Evolutionary conservation across 2,113 vertebrate species (phyloP).

Genomic region (Raja brachyura): DNA sequence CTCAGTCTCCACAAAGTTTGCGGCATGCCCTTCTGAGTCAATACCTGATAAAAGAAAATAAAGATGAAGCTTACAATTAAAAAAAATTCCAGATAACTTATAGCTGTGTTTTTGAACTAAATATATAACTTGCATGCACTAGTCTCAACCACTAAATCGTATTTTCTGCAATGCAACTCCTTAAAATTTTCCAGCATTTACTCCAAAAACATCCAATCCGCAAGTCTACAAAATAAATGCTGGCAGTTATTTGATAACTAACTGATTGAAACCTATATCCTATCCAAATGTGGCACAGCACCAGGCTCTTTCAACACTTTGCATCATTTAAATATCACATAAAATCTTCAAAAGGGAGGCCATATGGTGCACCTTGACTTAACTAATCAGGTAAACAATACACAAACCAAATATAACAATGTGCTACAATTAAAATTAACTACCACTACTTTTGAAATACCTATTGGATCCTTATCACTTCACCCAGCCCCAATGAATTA

Average conservation of each 20-base stretch:
- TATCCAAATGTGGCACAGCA: neutral
- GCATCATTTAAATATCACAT: too few species aligned
- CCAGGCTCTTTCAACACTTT: neutral
- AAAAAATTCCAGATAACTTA: neutral
- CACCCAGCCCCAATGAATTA: neutral
- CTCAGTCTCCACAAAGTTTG: conserved; percentile 94
- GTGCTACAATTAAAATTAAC: neutral
- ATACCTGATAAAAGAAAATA: conserved; percentile 65
- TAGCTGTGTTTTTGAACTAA: neutral
- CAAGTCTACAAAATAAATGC: neutral
- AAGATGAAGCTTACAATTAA: neutral
- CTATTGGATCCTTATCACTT: neutral
- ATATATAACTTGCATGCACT: neutral
- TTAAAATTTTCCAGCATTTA: neutral
- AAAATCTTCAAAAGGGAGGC: neutral
- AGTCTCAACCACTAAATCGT: neutral
- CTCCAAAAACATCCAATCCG: neutral
- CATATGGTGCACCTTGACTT: neutral
- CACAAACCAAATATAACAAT: neutral
- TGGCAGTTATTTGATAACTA: neutral
- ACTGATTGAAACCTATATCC: neutral
- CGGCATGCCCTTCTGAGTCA: conserved; percentile 93
- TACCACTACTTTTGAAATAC: neutral
- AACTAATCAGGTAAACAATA: neutral
- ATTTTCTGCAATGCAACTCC: neutral